Conservation (phyloP, 92 coral and sea anemone species). For the Epizoanthus fatuus region DNA sequence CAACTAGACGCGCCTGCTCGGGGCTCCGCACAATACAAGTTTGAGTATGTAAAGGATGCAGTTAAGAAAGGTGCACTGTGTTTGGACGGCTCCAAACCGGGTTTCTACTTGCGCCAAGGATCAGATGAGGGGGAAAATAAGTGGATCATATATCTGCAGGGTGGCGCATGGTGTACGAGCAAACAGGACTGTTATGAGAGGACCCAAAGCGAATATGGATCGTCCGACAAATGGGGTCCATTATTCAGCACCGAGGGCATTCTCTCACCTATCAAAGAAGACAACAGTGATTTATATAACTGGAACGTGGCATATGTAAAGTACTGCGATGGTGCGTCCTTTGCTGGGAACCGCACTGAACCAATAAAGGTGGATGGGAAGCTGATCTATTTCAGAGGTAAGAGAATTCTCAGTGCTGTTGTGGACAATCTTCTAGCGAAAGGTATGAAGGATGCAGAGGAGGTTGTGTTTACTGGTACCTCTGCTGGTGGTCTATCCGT, state of each 20-base stretch:
- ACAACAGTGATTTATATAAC: constrained; percentile 45
- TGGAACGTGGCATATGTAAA: constrained; percentile 58
- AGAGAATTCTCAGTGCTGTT: constrained; percentile 40
- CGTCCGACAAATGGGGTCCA: constrained; percentile 27
- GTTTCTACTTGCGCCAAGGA: constrained; percentile 80
- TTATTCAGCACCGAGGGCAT: constrained; percentile 22
- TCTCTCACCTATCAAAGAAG: constrained; percentile 27
- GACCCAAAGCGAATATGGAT: constrained; percentile 33
- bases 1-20: not conserved
- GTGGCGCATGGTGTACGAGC: constrained; percentile 65
- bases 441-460: constrained; percentile 64
- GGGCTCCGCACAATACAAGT: constrained; percentile 37
- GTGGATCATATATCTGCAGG: constrained; percentile 54
- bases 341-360: constrained; percentile 56
- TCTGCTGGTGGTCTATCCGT: constrained; percentile 97
- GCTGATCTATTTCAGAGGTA: constrained; percentile 58
- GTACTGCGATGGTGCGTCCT: constrained; percentile 69
- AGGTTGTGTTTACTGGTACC: constrained; percentile 91
- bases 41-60: constrained; percentile 65
- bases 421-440: constrained; percentile 38
- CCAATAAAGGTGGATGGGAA: constrained; percentile 50
- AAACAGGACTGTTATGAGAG: constrained; percentile 56
- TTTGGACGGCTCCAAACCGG: constrained; percentile 93
- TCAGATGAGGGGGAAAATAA: constrained; percentile 25
- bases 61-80: constrained; percentile 87